These are phyloP conservation scores for Yponomeuta cagnagella DNA, from an alignment of 2,888 invertebrate species.

Conservation along the genomic window DNA sequence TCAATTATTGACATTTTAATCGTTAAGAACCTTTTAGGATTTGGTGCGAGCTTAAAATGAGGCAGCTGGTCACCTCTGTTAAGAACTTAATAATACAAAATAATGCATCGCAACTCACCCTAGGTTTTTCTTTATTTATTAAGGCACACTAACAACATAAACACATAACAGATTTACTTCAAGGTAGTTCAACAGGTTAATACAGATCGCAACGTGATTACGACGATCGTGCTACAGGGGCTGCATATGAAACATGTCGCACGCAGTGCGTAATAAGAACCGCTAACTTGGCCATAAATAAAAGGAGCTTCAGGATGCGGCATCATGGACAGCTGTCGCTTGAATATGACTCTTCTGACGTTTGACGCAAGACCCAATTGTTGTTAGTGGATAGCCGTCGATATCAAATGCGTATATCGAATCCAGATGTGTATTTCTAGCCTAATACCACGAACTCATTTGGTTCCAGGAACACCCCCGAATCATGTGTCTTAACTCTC, in stretches of 20 bases:
- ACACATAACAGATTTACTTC: too few species aligned
- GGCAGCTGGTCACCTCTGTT: too few species aligned
- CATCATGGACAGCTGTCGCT: slow-evolving; percentile 63
- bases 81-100: too few species aligned
- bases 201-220: too few species aligned
- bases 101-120: too few species aligned
- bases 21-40: too few species aligned
- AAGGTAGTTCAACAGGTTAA: too few species aligned
- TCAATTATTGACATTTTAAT: too few species aligned
- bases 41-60: too few species aligned
- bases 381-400: neutral
- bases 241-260: slow-evolving; percentile 57
- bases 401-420: neutral
- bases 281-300: slow-evolving; percentile 67
- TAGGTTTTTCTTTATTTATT: too few species aligned
- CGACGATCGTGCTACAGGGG: slow-evolving; percentile 17
- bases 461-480: neutral
- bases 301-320: slow-evolving; percentile 56
- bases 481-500: neutral
- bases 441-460: neutral
- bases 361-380: neutral
- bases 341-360: slow-evolving; percentile 23
- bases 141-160: too few species aligned
- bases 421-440: neutral
- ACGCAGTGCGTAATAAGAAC: slow-evolving; percentile 59